These are phyloP conservation scores for Drosophila rubida DNA, from an alignment of 2,888 invertebrate species.

Conservation along the genomic window DNA sequence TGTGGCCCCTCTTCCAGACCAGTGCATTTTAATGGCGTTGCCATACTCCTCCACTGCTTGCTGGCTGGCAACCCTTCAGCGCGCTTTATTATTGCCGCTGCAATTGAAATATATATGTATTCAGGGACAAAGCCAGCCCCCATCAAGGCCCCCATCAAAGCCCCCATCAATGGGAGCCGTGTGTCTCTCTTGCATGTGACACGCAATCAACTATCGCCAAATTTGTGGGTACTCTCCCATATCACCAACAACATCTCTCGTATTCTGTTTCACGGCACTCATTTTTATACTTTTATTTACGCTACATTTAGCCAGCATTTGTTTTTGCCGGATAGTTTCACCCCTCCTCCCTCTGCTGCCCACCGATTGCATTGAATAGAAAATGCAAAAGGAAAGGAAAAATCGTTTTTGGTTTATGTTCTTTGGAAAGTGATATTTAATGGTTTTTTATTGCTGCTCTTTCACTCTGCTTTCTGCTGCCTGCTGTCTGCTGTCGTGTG, in stretches of 20 bases:
- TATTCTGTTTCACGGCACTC: constrained; percentile 5
- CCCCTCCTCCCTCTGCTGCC: too few relatives aligned
- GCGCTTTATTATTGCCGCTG: constrained; percentile 37
- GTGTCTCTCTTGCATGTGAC: constrained; percentile 61
- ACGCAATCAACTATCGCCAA: constrained; percentile 65
- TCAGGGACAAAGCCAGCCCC: background rate
- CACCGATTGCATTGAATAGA: constrained; percentile 6
- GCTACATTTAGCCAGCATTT: constrained; percentile 60
- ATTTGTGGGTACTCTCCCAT: constrained; percentile 48
- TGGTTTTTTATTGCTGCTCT: constrained; percentile 57
- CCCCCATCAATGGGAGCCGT: background rate
- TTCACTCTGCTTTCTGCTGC: too few relatives aligned
- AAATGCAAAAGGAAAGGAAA: constrained; percentile 28
- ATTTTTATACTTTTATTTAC: constrained; percentile 58
- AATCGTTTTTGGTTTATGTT: constrained; percentile 39
- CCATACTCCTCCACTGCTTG: constrained; percentile 40
- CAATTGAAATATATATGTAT: constrained; percentile 53
- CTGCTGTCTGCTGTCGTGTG: constrained; percentile 38
- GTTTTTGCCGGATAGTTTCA: constrained; percentile 30
- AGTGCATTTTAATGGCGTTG: constrained; percentile 67
- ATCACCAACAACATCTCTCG: constrained; percentile 32
- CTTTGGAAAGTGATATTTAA: constrained; percentile 62
- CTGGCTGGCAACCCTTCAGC: constrained; percentile 23
- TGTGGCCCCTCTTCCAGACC: constrained; percentile 49
- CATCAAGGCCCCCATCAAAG: too few relatives aligned